These are phyloP conservation scores for Poeciliopsis presidionis DNA, from an alignment of 2,797 vertebrate species.

Conservation along the genomic window DNA sequence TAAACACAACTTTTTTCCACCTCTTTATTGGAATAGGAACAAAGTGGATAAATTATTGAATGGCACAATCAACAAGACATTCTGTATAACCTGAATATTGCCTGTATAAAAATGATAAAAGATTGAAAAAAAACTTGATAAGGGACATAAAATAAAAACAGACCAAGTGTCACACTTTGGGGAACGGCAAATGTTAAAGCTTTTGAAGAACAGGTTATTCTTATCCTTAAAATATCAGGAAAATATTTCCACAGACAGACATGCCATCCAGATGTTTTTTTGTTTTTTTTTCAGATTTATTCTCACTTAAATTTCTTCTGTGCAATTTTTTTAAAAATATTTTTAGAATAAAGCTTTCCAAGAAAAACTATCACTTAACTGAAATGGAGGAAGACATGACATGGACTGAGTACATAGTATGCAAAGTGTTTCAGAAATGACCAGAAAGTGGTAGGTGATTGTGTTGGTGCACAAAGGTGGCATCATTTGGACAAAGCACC, in stretches of 20 bases:
- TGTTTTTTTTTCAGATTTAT: neutral
- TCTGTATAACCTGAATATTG: neutral
- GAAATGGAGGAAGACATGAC: constrained; percentile 23
- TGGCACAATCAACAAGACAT: neutral
- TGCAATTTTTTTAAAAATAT: neutral
- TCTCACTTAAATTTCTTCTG: neutral
- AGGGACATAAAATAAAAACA: neutral
- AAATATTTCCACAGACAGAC: neutral
- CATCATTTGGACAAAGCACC: constrained; percentile 85
- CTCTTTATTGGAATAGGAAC: neutral
- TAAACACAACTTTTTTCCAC: neutral
- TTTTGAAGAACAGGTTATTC: neutral
- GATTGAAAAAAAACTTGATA: neutral
- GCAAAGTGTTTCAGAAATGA: constrained; percentile 43
- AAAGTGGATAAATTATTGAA: neutral
- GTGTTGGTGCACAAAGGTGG: constrained; percentile 66
- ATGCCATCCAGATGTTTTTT: neutral
- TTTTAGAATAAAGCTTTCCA: neutral
- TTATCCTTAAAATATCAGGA: neutral
- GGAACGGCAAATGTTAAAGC: neutral
- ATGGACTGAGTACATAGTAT: constrained; percentile 31
- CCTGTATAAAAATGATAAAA: neutral
- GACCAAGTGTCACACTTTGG: neutral
- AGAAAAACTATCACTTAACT: neutral
- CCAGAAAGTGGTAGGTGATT: constrained; percentile 61